phyloP scores from a whole-genome alignment of 2,797 vertebrate species.

The Allochrocebus solatus region DNA sequence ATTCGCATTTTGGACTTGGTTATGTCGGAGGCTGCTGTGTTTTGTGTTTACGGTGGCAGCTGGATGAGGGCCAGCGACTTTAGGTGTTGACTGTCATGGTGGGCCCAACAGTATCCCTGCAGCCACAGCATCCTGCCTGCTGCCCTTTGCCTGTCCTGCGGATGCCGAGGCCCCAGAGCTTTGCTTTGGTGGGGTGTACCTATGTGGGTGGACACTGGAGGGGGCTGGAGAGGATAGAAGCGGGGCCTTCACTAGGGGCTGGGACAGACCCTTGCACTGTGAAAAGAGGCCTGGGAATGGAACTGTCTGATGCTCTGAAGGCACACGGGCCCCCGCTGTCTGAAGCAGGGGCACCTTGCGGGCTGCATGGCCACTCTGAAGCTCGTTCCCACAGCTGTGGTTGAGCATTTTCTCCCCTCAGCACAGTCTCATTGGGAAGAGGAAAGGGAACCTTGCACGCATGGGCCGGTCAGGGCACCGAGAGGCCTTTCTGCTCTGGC shows the following conservation, averaged over 20 bases:
- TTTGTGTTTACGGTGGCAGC: background rate
- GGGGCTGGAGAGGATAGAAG: background rate
- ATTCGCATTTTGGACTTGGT: background rate
- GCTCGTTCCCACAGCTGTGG: no score
- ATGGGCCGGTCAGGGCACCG: background rate
- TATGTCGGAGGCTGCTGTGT: background rate
- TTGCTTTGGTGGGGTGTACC: background rate
- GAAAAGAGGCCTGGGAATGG: background rate
- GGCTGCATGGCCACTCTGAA: background rate
- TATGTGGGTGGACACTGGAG: background rate
- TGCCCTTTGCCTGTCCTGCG: background rate
- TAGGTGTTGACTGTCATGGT: background rate
- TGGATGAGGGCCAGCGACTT: background rate
- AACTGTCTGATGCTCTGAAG: background rate
- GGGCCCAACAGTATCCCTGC: background rate
- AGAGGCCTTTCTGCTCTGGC: constrained; percentile 64
- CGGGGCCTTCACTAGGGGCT: background rate
- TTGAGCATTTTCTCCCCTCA: background rate
- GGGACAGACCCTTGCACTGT: background rate
- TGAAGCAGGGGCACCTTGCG: background rate
- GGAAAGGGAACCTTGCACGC: background rate
- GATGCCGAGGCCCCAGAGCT: background rate
- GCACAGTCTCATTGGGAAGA: background rate
- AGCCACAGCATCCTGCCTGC: background rate
- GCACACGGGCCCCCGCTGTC: background rate